phyloP scores from a whole-genome alignment of 2,888 invertebrate species.

The Sarcophaga subvicina region DNA sequence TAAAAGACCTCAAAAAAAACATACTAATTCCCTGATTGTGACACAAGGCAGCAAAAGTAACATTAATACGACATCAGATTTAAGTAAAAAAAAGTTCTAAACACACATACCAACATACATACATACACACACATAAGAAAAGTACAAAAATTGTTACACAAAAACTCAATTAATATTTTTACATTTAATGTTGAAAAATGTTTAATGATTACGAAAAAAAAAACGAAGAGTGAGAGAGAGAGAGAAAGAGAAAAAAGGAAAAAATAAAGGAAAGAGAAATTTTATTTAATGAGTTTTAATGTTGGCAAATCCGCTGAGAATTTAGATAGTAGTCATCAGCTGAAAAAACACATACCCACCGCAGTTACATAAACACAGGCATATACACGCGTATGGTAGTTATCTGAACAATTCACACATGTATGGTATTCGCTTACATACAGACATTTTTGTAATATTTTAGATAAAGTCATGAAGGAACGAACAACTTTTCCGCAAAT shows the following conservation, averaged over 20 bases:
- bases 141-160: constrained; percentile 28
- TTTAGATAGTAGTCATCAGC: constrained; percentile 57
- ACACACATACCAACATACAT: not conserved
- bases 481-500: constrained; percentile 1
- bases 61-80: constrained; percentile 37
- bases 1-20: no score
- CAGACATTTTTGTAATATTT: not conserved
- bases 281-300: constrained; percentile 61
- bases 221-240: not conserved
- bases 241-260: not conserved
- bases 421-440: not conserved
- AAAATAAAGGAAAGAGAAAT: not conserved
- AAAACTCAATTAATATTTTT: constrained; percentile 57
- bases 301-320: constrained; percentile 55
- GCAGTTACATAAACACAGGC: no score
- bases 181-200: constrained; percentile 37
- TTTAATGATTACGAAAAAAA: constrained; percentile 26
- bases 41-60: no score
- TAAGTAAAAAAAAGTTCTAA: constrained; percentile 12
- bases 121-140: no score
- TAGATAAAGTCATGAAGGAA: not conserved
- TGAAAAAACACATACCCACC: not conserved
- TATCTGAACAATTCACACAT: not conserved
- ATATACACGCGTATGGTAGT: no score
- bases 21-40: no score